A percentile compares a stretch with the other conserved stretches of the same genome.
Conservation (phyloP, 2,797 vertebrate species). For the Myotis daubentonii region DNA sequence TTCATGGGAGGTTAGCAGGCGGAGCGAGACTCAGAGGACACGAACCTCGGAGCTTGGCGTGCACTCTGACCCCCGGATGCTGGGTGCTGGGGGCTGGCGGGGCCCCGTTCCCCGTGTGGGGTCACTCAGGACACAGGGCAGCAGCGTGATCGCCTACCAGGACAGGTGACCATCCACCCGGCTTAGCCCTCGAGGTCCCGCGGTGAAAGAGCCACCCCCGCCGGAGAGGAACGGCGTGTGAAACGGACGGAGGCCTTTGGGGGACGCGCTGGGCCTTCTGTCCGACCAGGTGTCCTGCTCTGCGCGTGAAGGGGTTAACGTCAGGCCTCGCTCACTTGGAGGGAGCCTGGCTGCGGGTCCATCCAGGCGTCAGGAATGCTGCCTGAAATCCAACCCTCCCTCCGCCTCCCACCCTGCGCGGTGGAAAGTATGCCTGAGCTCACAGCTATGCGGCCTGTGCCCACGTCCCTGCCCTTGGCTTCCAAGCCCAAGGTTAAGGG, state of each 20-base stretch:
- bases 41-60: accelerated
- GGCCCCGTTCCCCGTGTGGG: accelerated
- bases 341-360: background rate
- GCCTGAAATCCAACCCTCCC: constrained; percentile 41
- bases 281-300: background rate
- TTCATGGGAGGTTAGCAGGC: accelerated
- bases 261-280: no score
- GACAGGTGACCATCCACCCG: accelerated
- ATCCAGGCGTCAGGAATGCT: constrained; percentile 42
- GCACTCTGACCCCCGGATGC: accelerated
- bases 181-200: background rate
- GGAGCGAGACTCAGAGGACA: background rate
- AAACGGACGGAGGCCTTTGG: accelerated
- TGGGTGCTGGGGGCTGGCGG: background rate
- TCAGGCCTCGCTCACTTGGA: background rate
- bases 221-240: accelerated
- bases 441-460: constrained; percentile 56
- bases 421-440: constrained; percentile 68
- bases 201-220: background rate
- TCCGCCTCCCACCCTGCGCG: constrained; percentile 5
- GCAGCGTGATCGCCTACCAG: accelerated
- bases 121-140: accelerated
- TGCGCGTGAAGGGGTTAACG: background rate
- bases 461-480: constrained; percentile 52
- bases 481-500: constrained; percentile 71